Evolutionary conservation across 1,140 invertebrate species (phyloP), one percentile per base, ranked within the genome.

Genomic region (Eupristina koningsbergeri): DNA sequence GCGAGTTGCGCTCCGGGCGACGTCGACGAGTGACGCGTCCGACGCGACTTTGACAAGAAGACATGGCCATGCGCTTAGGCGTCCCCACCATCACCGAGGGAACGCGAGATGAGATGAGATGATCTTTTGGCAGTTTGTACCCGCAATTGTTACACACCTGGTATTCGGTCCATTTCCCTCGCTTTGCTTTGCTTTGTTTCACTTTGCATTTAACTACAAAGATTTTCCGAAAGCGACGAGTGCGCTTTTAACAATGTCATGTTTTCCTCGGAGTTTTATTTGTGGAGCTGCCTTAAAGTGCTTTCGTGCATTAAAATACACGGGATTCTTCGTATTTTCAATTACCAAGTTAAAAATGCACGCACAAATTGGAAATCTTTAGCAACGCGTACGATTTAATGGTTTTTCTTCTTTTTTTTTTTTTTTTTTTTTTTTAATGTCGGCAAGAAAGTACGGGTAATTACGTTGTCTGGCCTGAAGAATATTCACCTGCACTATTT

Each of bases 61-160:
- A 91, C 91, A 91, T 86, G 89, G 87, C 85, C 89, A 88, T 89
- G 89, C 87, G 89, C 88, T 91, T 90, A 91, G 11, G n/a, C n/a
- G n/a, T n/a, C n/a, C 11, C 78, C 69, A 47, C 83, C 58, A n/a
- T 22, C 61, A n/a, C 22, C 34, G 13, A 31, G 67, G 53, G 58
- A 74, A 26, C 61, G 41, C 13, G 39, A 36, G 45, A 53, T 29
- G 58, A 31, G 26, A 36, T 34, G 22, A 76, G 74, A 22, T 31
- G 39, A 53, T 78, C 53, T 61, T 78, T 63, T 29, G 34, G 53
- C 8, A 53, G 34, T 58, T 78, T 63, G 53, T 78, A 53, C 1
- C 19, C n/a, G n/a, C 11, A 34, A 50, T 47, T 78, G 39, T 63
- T 63, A 78, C 61, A 63, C 26, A 36, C 75, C 75, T 77, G 50